Evolutionary conservation across 92 coral and sea anemone species (phyloP).

Genomic region (Bergia puertoricense): DNA sequence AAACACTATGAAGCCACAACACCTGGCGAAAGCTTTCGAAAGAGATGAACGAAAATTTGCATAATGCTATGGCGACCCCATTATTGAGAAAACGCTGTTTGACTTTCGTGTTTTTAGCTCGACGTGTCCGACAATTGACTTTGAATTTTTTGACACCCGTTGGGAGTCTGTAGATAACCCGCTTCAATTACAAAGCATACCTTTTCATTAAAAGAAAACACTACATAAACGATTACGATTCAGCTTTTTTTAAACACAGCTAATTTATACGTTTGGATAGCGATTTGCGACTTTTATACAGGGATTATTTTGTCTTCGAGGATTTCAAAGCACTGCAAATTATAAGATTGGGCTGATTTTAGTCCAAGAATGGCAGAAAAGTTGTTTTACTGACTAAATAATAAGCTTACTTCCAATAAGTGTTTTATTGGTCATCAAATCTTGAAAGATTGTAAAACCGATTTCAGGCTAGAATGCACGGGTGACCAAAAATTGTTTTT

Average conservation of each 20-base stretch:
- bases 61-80: conserved; percentile 40
- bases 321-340: not conserved
- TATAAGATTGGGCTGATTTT: not conserved
- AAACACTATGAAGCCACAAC: conserved; percentile 18
- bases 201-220: conserved; percentile 21
- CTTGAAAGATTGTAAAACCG: not conserved
- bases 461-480: not conserved
- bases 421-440: conserved; percentile 22
- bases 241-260: conserved; percentile 16
- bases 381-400: not conserved
- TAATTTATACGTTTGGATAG: conserved; percentile 20
- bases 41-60: conserved; percentile 28
- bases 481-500: conserved; percentile 6
- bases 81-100: conserved; percentile 17
- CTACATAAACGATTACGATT: not conserved
- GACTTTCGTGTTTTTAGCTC: conserved; percentile 19
- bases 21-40: conserved; percentile 34
- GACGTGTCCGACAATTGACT: conserved; percentile 29
- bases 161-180: conserved; percentile 21
- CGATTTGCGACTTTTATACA: conserved; percentile 16
- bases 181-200: conserved; percentile 29
- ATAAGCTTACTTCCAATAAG: not conserved
- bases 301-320: conserved; percentile 17
- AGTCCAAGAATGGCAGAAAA: not conserved
- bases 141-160: conserved; percentile 37